Percentiles rank a stretch among this genome's conserved stretches.
These are phyloP conservation scores for Gymnothorax reevesii DNA, from an alignment of 2,797 vertebrate species.

Conservation along the genomic window DNA sequence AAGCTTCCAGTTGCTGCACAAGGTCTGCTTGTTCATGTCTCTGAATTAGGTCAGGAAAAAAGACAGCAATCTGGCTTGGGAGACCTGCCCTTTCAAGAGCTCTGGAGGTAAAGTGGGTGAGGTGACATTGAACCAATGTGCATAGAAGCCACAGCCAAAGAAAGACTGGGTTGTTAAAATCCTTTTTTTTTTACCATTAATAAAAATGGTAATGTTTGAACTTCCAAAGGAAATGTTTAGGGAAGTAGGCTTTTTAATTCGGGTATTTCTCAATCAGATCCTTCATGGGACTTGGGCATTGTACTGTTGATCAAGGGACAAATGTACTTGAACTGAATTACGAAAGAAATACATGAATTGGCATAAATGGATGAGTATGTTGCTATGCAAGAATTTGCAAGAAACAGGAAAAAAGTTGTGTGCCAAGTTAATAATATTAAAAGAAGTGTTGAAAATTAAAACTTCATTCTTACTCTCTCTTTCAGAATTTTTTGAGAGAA, in stretches of 20 bases:
- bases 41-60: conserved; percentile 58
- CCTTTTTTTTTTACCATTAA: not conserved
- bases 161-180: not conserved
- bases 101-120: conserved; percentile 46
- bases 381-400: no score
- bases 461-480: not conserved
- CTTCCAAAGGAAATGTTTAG: not conserved
- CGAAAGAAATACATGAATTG: no score
- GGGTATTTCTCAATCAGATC: not conserved
- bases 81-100: conserved; percentile 64
- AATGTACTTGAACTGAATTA: no score
- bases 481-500: conserved; percentile 54
- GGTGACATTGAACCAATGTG: not conserved
- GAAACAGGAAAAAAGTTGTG: not conserved
- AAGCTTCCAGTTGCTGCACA: not conserved
- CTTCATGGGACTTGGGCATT: not conserved
- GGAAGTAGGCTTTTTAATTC: not conserved
- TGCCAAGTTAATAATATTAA: not conserved
- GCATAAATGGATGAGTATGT: no score
- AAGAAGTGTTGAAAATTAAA: not conserved
- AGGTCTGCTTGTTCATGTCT: conserved; percentile 28
- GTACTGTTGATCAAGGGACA: not conserved
- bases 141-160: not conserved
- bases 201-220: not conserved
- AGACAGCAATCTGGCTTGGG: conserved; percentile 38